Base-by-base conservation (phyloP, 2,113 vertebrate genomes). In the Rana temporaria region DNA sequence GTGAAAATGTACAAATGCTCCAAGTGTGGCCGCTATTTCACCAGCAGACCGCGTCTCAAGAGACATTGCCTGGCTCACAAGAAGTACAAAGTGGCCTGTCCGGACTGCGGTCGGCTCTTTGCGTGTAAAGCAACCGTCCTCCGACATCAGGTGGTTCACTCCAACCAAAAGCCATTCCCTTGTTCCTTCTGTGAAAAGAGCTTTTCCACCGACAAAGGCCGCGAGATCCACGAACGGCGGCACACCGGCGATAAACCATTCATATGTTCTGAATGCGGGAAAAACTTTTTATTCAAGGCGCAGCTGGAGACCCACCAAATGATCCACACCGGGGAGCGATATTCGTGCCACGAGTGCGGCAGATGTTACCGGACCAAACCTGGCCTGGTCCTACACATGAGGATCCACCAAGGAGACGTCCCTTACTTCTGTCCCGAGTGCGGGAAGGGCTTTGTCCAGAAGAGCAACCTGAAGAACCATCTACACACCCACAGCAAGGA, bases 371-470 rank as follows among this genome's bases (percentile, higher is more conserved):
- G 14, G 4, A 16, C n/a, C 3, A 24, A 65, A 20, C 12, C 63
- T 1, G 63, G 26, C 11, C 63, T 65, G 12, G 22, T 65, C 7
- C 9, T 24, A 26, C 63, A 65, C 22, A 16, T 24, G n/a, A 65
- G 26, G 22, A 12, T 20, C 12, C 63, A 65, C 22, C 12, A 4
- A 2, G 20, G 63, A 16, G 70, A 73, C 7, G 30, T 57, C 9
- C 53, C 70, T 8, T 73, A 57, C 16, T 18, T 26, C 3, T 73
- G 70, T 16, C 15, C 42, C 0, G 69, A 71, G 84, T 95, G 95
- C 60, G 94, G 86, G 14, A 88, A 86, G 69, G 57, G 68, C 24
- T 87, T 88, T 20, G 79, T 77, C 19, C 85, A 85, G 6, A 87
- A 72, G 22, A 86, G 85, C 22, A 85, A 85, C 55, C 82, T 89